A percentile compares a stretch with the other conserved stretches of the same genome.
Evolutionary conservation across 2,797 vertebrate species (phyloP).

Genomic region (Micromesistius poutassou): DNA sequence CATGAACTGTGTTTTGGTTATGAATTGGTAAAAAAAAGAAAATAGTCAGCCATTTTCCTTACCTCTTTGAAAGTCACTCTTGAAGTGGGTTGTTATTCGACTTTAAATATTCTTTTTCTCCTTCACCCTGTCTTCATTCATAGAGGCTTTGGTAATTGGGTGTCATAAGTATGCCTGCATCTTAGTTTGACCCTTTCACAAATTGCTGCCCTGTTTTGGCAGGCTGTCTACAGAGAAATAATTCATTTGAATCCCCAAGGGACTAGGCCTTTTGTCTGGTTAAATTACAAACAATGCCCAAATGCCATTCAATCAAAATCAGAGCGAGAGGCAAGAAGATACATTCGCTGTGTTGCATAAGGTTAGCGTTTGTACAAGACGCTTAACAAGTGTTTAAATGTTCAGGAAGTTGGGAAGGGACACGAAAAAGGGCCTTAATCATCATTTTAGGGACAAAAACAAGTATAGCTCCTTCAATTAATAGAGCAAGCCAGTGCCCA

Average conservation of each 20-base stretch:
- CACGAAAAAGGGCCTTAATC: not conserved
- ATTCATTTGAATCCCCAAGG: not conserved
- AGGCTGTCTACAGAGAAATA: not conserved
- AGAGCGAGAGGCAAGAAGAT: not conserved
- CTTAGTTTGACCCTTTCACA: not conserved
- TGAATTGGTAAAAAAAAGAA: not conserved
- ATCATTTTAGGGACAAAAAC: not conserved
- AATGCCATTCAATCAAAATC: not conserved
- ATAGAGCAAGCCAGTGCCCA: not conserved
- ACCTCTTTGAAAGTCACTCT: not conserved
- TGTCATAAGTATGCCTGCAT: not conserved
- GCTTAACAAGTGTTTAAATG: not conserved
- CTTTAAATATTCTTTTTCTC: not conserved
- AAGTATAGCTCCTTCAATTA: not conserved
- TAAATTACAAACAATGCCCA: not conserved
- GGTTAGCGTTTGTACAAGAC: not conserved
- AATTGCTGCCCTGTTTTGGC: not conserved
- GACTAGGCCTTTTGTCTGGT: not conserved
- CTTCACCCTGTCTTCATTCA: not conserved
- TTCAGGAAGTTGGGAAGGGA: not conserved
- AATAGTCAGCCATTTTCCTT: not conserved
- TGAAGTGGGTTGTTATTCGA: not conserved
- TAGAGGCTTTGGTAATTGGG: not conserved
- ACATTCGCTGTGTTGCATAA: not conserved
- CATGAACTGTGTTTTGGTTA: not conserved